Evolutionary conservation across 2,113 vertebrate species (phyloP).

Genomic region (Dendrocopos noguchii): DNA sequence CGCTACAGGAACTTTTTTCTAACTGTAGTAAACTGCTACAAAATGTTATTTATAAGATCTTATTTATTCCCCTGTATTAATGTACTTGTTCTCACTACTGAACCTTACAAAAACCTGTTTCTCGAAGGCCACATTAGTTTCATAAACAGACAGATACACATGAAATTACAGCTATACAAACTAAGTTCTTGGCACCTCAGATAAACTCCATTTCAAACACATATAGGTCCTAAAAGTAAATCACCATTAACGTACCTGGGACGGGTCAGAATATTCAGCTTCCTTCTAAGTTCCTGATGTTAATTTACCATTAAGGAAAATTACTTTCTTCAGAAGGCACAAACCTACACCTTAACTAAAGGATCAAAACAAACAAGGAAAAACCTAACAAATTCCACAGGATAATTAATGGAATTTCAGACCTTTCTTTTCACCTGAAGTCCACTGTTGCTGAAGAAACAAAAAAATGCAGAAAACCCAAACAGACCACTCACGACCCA

Average conservation of each 20-base stretch:
- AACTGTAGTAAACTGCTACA: not conserved
- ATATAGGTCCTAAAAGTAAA: not conserved
- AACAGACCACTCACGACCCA: too few species aligned
- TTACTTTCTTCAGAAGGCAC: not conserved
- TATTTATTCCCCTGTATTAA: not conserved
- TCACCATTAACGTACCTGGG: constrained; percentile 83
- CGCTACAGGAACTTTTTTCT: not conserved
- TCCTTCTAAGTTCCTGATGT: constrained; percentile 92
- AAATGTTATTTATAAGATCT: not conserved
- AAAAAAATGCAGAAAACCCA: not conserved
- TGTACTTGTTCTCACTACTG: not conserved
- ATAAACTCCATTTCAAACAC: not conserved
- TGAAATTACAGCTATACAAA: not conserved
- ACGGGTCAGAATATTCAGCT: constrained; percentile 85
- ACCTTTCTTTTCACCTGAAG: not conserved
- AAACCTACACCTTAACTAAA: not conserved
- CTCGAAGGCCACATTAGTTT: not conserved
- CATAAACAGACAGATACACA: not conserved
- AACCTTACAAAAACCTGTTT: not conserved
- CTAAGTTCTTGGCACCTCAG: not conserved
- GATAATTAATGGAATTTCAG: accelerated
- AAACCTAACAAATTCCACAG: not conserved
- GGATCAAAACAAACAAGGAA: not conserved
- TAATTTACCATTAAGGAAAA: constrained; percentile 78
- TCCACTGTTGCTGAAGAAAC: not conserved